Percentiles rank a stretch among this genome's conserved stretches.
Evolutionary conservation across 2,888 invertebrate species (phyloP).

Genomic region (Urechis unicinctus): DNA sequence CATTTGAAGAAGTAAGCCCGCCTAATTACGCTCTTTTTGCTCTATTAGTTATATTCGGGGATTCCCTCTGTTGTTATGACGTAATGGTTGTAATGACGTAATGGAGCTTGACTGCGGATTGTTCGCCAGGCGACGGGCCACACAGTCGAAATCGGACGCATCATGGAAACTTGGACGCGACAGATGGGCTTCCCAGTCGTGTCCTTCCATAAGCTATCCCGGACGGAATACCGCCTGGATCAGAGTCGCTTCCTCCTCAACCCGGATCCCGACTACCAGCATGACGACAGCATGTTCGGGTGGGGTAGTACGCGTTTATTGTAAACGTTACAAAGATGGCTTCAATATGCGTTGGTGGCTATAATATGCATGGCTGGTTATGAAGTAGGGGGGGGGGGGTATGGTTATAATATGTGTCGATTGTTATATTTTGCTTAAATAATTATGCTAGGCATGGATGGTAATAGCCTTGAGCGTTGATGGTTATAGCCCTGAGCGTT

Average conservation of each 20-base stretch:
- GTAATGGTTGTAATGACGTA: neutral
- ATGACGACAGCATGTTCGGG: conserved; percentile 13
- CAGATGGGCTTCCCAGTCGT: conserved; percentile 76
- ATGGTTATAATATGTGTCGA: too few species aligned
- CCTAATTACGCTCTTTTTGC: neutral
- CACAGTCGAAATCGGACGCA: conserved; percentile 52
- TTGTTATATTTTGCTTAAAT: too few species aligned
- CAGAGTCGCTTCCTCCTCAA: conserved; percentile 41
- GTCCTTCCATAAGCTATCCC: conserved; percentile 55
- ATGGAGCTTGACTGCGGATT: neutral
- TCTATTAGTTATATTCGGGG: too few species aligned
- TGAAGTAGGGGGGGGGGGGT: too few species aligned
- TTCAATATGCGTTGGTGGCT: too few species aligned
- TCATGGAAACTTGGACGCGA: conserved; percentile 86
- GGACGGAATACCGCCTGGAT: conserved; percentile 41
- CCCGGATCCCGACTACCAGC: conserved; percentile 20
- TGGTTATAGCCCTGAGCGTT: neutral
- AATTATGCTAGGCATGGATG: too few species aligned
- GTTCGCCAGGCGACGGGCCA: conserved; percentile 13
- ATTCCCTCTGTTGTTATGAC: too few species aligned
- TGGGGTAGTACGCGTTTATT: neutral
- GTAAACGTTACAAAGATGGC: too few species aligned
- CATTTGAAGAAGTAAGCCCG: conserved; percentile 36
- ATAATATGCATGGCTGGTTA: too few species aligned
- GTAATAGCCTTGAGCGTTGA: too few species aligned